A percentile compares a stretch with the other conserved stretches of the same genome.
Evolutionary conservation across 2,888 invertebrate genomes (phyloP).

Genomic region (Glaucopsyche alexis): DNA sequence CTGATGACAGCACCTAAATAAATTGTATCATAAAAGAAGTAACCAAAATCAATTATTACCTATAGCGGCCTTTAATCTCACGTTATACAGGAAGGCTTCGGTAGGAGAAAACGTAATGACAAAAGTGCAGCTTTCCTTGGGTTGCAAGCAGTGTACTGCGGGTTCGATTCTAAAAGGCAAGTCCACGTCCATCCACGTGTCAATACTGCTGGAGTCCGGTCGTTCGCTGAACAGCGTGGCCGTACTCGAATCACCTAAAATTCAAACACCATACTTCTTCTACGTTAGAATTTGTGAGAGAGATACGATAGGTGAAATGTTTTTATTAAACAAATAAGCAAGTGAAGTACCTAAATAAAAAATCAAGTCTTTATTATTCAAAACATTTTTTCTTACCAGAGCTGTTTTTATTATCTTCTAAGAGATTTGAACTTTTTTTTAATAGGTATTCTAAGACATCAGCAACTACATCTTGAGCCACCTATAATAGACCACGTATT

Average conservation of each 20-base stretch:
- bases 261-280: background rate
- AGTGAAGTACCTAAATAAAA: too few relatives aligned
- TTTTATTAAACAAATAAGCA: background rate
- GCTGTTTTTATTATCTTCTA: background rate
- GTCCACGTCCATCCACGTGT: constrained; percentile 68
- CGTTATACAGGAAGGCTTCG: constrained; percentile 75
- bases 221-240: constrained; percentile 65
- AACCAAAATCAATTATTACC: constrained; percentile 46
- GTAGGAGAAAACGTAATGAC: constrained; percentile 78
- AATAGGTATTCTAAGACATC: background rate
- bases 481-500: background rate
- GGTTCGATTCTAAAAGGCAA: constrained; percentile 78
- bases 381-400: background rate
- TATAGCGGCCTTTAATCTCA: constrained; percentile 61
- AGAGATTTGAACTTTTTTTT: background rate
- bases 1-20: too few relatives aligned
- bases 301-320: background rate
- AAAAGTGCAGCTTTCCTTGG: constrained; percentile 62
- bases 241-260: constrained; percentile 53
- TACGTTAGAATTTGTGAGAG: background rate
- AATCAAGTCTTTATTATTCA: too few relatives aligned
- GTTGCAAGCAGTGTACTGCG: constrained; percentile 60
- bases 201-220: constrained; percentile 58
- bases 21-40: too few relatives aligned
- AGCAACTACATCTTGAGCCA: background rate